Base-by-base conservation (phyloP, 2,797 vertebrate species). In the Acrossocheilus wenchowensis region DNA sequence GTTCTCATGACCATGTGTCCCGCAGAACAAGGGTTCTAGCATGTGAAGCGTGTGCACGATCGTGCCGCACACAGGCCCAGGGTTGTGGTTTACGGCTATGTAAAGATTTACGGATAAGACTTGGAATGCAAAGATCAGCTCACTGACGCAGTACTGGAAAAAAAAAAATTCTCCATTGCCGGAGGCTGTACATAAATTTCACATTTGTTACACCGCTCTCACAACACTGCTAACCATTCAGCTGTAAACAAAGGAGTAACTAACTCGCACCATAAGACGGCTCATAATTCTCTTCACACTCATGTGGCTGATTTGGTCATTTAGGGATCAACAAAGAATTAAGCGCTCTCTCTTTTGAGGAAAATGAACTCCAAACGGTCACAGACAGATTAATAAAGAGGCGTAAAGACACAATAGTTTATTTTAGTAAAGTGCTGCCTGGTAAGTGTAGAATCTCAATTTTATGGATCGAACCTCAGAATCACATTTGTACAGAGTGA, bases 161-260 rank as follows among this genome's bases (percentile, higher is more conserved):
- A 62, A 30, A 62, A 19, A 68, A 26, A 36, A 30, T 30, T 64
- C 43, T 30, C 43, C 34, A 78, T 36, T 26, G 71, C 69, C 71
- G 1, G 36, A 81, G 78, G 78, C 78, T 41, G 36, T 36, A 64
- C 78, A 41, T 64, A 81, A 39, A 64, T 81, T 81, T 41, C 34
- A 10, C 43, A 78, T 78, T 68, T 60, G 84, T 60, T 54, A 68
- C 81, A 83, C 78, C 34, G 43, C 43, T 80, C 72, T 72, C 69
- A 64, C 41, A 87, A 83, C 66, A 82, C 75, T 86, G 74, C 30
- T 73, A 36, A 66, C 36, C 79, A 74, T 83, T 87, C 69, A 78
- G 21, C 78, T 78, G 39, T 72, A 79, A 62, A 78, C 78, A 82
- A 87, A 75, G 52, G 48, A 26, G 41, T 41, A 74, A 36, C 84